Evolutionary conservation across 2,113 vertebrate genomes (phyloP), one percentile per base, ranked within the genome.

Genomic region (Charadrius vociferus): DNA sequence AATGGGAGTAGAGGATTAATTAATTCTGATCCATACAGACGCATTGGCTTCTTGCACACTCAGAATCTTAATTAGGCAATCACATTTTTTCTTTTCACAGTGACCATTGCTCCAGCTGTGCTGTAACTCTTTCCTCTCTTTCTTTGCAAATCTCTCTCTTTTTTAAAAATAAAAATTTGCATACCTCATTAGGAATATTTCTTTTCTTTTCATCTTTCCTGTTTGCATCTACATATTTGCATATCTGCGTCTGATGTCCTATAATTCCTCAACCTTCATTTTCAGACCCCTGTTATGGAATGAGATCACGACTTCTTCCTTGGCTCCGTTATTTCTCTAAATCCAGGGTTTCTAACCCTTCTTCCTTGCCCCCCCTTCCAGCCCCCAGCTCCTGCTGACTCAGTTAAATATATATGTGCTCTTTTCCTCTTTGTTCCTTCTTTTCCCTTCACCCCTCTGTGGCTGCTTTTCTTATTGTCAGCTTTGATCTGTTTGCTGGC

Each of bases 31-130:
- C 81, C 71, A 65, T 94, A 78, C 56, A 84, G 81, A 56, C 62
- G 41, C 52, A 45, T 23, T 86, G 67, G 85, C 71, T 96, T 96
- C 87, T 94, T 86, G 79, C 89, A 81, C 59, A 88, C 70, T 95
- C 86, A 91, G 94, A 96, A 95, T 97, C 75, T 68, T 95, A 96
- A 97, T 95, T 86, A 95, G 84, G 67, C 72, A 90, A 90, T 81
- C 89, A 85, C 32, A 71, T 89, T 86, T 96, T 91, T 93, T 67
- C 55, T 45, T 94, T 96, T 93, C 79, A 88, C 37, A 37, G 82
- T 94, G 90, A 77, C 88, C 86, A 81, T 86, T 78, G 23, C 85
- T 94, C 88, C 93, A 95, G 79, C 79, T 94, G 68, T 86, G 80
- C 55, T 81, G 67, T 89, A 96, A 88, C 50, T 90, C 68, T 93